Conservation (phyloP, 2,113 vertebrate species). For the Arvicanthis niloticus region DNA sequence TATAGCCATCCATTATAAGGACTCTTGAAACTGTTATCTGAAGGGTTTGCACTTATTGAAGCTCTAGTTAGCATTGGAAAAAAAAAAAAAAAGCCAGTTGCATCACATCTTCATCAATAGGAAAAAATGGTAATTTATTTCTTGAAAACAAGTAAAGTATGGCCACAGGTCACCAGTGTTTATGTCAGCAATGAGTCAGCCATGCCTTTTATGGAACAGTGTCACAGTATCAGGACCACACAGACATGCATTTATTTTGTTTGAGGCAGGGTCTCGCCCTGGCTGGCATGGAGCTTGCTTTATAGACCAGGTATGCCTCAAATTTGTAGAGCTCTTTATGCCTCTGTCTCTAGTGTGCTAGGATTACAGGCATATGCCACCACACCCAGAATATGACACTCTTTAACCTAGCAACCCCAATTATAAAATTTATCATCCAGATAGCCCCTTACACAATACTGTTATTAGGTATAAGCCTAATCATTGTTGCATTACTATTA, state of each 20-base stretch:
- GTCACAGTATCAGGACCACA: slow-evolving; percentile 1
- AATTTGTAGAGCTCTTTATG: not conserved
- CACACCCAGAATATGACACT: not conserved
- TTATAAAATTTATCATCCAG: not conserved
- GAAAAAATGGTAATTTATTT: not conserved
- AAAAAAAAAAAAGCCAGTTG: not conserved
- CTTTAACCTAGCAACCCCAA: not conserved
- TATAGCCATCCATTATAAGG: not conserved
- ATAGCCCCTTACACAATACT: not conserved
- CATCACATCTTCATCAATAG: not conserved
- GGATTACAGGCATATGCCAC: not conserved
- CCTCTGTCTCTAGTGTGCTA: not conserved
- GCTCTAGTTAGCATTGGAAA: not conserved
- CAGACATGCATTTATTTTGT: not conserved
- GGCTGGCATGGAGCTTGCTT: not conserved
- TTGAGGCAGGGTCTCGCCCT: not conserved
- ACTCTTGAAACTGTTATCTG: slow-evolving; percentile 1
- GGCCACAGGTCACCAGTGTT: not conserved
- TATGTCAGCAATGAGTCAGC: not conserved
- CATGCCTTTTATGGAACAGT: not conserved
- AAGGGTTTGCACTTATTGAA: not conserved
- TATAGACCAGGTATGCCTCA: not conserved
- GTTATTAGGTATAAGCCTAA: slow-evolving; percentile 7
- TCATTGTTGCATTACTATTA: not conserved
- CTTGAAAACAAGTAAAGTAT: slow-evolving; percentile 32